Percentiles rank a stretch among this genome's conserved stretches.
Conservation (phyloP, 2,113 vertebrate genomes). For the Castor canadensis region DNA sequence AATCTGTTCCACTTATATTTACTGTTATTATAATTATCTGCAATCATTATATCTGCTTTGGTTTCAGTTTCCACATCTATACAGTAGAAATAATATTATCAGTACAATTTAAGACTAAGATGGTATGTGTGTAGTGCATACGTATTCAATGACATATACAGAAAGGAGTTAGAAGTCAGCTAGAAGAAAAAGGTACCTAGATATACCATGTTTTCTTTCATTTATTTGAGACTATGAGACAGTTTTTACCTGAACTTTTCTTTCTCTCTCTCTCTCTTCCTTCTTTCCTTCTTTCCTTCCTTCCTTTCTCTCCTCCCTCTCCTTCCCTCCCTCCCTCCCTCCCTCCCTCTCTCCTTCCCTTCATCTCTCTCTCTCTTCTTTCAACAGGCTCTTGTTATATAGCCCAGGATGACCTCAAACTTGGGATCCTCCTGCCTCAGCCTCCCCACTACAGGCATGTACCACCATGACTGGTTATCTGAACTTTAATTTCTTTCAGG, state of each 20-base stretch:
- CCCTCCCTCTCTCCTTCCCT: no score
- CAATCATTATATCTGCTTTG: not conserved
- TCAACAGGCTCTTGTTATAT: no score
- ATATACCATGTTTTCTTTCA: not conserved
- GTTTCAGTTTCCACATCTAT: not conserved
- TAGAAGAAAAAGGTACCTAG: not conserved
- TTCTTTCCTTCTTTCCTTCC: no score
- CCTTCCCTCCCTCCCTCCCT: no score
- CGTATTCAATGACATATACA: not conserved
- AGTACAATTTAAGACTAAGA: not conserved
- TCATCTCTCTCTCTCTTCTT: no score
- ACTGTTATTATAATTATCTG: not conserved
- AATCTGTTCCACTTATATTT: not conserved
- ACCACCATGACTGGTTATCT: no score
- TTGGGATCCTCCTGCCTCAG: no score
- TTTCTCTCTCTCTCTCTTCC: no score
- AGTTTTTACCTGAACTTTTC: not conserved
- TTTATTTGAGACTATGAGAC: not conserved
- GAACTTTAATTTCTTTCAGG: not conserved
- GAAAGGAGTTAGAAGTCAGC: not conserved
- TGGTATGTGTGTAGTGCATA: not conserved
- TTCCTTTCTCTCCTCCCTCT: no score
- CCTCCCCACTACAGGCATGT: no score
- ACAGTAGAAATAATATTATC: not conserved
- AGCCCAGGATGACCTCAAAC: no score